Evolutionary conservation across 2,888 invertebrate species (phyloP).

Genomic region (Ethmia dodecea): DNA sequence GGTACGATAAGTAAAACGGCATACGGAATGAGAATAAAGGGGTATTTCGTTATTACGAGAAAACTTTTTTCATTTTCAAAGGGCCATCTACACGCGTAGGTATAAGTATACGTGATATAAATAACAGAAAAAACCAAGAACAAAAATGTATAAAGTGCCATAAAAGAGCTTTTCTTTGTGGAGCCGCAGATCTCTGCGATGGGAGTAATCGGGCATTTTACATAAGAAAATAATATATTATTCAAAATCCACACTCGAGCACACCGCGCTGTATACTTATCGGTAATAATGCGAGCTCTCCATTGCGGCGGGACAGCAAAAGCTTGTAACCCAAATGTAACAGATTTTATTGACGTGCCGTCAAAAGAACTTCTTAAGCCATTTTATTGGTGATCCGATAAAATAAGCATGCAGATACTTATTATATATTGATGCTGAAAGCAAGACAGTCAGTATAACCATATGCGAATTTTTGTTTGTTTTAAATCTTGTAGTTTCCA

Average conservation of each 20-base stretch:
- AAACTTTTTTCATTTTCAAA: slow-evolving; percentile 43
- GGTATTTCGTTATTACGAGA: slow-evolving; percentile 5
- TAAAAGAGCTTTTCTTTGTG: slow-evolving; percentile 67
- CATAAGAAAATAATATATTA: slow-evolving; percentile 77
- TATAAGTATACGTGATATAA: slow-evolving; percentile 40
- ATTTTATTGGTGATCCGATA: too few species aligned
- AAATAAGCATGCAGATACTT: too few species aligned
- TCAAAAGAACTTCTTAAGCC: too few species aligned
- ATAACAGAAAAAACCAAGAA: slow-evolving; percentile 48
- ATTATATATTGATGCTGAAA: too few species aligned
- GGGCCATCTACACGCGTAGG: too few species aligned
- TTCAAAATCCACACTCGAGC: slow-evolving; percentile 72
- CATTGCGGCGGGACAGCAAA: slow-evolving; percentile 23
- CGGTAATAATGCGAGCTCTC: slow-evolving; percentile 65
- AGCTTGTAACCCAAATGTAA: slow-evolving; percentile 22
- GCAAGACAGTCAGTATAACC: too few species aligned
- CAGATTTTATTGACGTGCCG: too few species aligned
- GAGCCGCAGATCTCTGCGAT: slow-evolving; percentile 60
- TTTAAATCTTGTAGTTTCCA: too few species aligned
- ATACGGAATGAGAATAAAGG: slow-evolving; percentile 6
- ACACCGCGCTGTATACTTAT: slow-evolving; percentile 68
- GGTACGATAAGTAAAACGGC: too few species aligned
- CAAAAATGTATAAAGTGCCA: slow-evolving; percentile 67
- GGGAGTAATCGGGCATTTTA: slow-evolving; percentile 75
- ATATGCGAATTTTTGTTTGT: too few species aligned